Conservation (phyloP, 1,140 invertebrate genomes). For the Penaeus chinensis region DNA sequence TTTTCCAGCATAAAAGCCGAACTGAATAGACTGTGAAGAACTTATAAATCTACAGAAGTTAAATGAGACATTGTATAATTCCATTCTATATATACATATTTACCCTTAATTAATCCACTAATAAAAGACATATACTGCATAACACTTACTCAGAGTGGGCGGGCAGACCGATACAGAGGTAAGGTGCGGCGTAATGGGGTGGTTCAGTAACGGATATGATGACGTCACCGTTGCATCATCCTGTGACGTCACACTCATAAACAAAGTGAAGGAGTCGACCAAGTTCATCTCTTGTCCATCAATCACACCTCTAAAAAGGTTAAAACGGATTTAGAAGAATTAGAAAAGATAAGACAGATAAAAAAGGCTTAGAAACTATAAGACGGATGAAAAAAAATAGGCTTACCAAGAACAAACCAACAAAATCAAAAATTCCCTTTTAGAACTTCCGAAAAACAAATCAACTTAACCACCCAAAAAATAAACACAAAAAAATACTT, state of each 20-base stretch:
- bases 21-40: too few species aligned
- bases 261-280: conserved; percentile 47
- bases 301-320: conserved; percentile 43
- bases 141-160: conserved; percentile 27
- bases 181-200: conserved; percentile 38
- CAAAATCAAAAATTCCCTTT: too few species aligned
- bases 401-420: neutral
- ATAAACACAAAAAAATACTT: neutral
- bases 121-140: too few species aligned
- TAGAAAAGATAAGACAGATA: neutral
- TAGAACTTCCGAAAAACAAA: neutral
- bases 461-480: neutral
- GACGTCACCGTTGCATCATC: neutral
- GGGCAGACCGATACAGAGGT: conserved; percentile 24
- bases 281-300: conserved; percentile 56
- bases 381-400: neutral
- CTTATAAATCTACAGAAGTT: too few species aligned
- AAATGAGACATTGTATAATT: too few species aligned
- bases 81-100: too few species aligned
- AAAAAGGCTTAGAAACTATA: neutral
- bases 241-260: conserved; percentile 42
- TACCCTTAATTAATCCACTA: too few species aligned
- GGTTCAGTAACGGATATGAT: conserved; percentile 35
- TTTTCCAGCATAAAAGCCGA: too few species aligned
- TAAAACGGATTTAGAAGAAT: neutral